Conservation (phyloP, 2,113 vertebrate species). For the Tachuris rubrigastra region DNA sequence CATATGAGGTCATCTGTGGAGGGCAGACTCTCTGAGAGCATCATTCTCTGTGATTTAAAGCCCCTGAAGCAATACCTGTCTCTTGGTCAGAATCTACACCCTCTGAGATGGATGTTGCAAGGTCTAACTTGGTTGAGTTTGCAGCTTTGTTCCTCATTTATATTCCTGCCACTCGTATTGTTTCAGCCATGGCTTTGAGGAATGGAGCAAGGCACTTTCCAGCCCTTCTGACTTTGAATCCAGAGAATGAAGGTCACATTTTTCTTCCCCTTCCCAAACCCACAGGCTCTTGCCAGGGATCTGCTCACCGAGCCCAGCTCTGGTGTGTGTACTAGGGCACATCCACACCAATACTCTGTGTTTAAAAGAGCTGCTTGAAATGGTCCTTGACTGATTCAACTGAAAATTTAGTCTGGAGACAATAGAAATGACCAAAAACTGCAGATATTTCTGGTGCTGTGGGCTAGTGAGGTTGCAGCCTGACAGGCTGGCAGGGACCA, state of each 20-base stretch:
- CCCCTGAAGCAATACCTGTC: rapidly evolving
- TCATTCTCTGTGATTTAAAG: not conserved
- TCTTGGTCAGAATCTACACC: not conserved
- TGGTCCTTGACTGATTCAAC: not conserved
- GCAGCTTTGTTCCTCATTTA: not conserved
- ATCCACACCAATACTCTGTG: rapidly evolving
- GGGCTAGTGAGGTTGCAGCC: not conserved
- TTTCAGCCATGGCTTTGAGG: not conserved
- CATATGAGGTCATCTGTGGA: not conserved
- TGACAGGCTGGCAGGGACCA: rapidly evolving
- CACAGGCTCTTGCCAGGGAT: not conserved
- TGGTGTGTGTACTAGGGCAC: too few species aligned
- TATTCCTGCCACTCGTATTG: not conserved
- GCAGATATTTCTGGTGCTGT: rapidly evolving
- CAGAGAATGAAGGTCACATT: not conserved
- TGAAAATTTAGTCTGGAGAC: not conserved
- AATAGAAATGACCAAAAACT: rapidly evolving
- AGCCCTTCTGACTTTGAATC: not conserved
- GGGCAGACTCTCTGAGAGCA: not conserved
- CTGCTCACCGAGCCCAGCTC: not conserved
- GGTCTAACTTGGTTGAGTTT: not conserved
- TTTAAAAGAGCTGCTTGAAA: not conserved
- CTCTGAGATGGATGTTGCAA: not conserved
- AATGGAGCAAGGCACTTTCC: not conserved
- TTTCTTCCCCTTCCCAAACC: not conserved